Conservation (phyloP, 2,888 invertebrate species). For the Alsophila aescularia region DNA sequence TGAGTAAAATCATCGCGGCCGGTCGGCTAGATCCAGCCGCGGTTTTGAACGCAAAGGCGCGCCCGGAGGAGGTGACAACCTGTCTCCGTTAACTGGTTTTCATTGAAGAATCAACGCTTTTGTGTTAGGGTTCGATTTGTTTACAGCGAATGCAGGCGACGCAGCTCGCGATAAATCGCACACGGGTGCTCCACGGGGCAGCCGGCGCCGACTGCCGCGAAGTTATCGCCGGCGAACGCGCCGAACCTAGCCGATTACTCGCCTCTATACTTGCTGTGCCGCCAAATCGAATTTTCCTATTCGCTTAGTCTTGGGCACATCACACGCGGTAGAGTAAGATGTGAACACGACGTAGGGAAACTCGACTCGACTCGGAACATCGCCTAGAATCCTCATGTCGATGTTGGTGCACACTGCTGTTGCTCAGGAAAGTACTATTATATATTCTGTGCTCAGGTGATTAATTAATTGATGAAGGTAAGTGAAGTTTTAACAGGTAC, state of each 20-base stretch:
- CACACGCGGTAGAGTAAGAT: constrained; percentile 45
- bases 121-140: constrained; percentile 61
- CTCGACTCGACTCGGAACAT: constrained; percentile 18
- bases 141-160: constrained; percentile 58
- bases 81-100: constrained; percentile 47
- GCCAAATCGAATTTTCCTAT: constrained; percentile 59
- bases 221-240: constrained; percentile 24
- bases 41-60: constrained; percentile 23
- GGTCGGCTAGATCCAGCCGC: constrained; percentile 61
- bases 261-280: constrained; percentile 60
- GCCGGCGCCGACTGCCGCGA: constrained; percentile 59
- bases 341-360: constrained; percentile 32
- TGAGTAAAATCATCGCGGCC: constrained; percentile 67
- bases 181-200: constrained; percentile 47
- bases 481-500: neutral
- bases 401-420: constrained; percentile 2
- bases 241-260: constrained; percentile 58
- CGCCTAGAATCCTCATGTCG: constrained; percentile 9
- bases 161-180: constrained; percentile 38
- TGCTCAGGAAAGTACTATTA: too few relatives aligned
- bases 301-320: constrained; percentile 48
- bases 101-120: constrained; percentile 61
- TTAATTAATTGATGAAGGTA: neutral
- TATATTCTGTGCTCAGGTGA: too few relatives aligned
- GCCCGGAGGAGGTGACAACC: constrained; percentile 24